These are phyloP conservation scores for Lochmaea crataegi DNA, from an alignment of 2,888 invertebrate genomes.

Conservation along the genomic window DNA sequence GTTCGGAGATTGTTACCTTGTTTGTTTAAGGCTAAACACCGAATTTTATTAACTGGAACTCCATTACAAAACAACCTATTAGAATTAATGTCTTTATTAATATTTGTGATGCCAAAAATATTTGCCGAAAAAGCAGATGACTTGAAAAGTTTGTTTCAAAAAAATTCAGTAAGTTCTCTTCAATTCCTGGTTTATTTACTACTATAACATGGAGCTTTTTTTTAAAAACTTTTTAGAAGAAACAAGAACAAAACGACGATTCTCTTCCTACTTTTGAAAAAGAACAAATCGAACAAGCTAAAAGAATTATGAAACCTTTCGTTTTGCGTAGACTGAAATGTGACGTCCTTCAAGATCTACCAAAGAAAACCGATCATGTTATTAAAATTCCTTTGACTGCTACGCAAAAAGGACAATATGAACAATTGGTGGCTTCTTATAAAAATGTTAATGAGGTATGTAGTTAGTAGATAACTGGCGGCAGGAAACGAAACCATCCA, in stretches of 20 bases:
- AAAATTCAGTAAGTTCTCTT: constrained; percentile 70
- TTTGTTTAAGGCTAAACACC: constrained; percentile 76
- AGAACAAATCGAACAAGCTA: constrained; percentile 91
- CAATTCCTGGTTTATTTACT: not conserved
- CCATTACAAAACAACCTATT: constrained; percentile 96
- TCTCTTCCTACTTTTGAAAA: constrained; percentile 85
- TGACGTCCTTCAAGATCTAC: constrained; percentile 88
- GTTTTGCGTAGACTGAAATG: constrained; percentile 87
- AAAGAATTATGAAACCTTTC: constrained; percentile 96
- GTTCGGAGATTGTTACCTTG: not conserved
- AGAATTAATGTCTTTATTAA: constrained; percentile 94
- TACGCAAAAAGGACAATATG: constrained; percentile 81
- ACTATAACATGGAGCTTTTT: not conserved
- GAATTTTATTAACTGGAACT: constrained; percentile 93
- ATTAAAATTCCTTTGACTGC: constrained; percentile 76
- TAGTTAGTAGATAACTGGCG: too few species aligned
- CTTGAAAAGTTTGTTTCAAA: constrained; percentile 88
- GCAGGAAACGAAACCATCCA: too few species aligned
- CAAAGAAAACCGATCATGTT: constrained; percentile 81
- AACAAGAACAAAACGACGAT: constrained; percentile 64
- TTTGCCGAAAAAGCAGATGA: constrained; percentile 90
- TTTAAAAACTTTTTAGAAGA: constrained; percentile 42
- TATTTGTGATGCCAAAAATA: constrained; percentile 96
- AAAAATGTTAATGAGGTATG: constrained; percentile 67
- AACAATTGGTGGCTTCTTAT: constrained; percentile 76